Base-by-base conservation (phyloP, 2,888 invertebrate species). In the Ophraella communa region DNA sequence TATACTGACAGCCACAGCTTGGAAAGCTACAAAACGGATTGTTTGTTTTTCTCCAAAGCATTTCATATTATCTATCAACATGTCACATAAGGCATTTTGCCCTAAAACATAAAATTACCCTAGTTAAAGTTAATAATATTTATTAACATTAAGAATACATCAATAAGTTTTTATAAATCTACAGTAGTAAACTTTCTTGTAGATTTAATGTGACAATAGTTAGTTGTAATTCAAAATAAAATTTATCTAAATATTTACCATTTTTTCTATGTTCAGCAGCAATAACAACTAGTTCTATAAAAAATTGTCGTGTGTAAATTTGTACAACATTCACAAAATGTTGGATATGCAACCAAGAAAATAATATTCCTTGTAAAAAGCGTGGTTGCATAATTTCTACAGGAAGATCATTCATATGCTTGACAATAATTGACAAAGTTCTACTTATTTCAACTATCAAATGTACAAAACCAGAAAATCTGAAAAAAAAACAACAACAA, bases 301-400 rank as follows among this genome's bases (percentile, higher is more conserved):
- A 78, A 21, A 86, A 79, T 66, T 86, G 85, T 20, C 84, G 85
- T 0, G 87, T 81, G 55, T 88, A 80, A 73, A 89, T 71, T 0
- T 88, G 79, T 21, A 91, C 88, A 68, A 87, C 87, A 75, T 91
- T 91, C 77, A 88, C 84, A 73, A 85, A 84, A 79, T 89, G 88
- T 53, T 89, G 88, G 49, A 89, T 79, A 72, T 89, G 87, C 0
- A 83, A 78, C 84, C 88, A 86, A 20, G 86, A 81, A 77, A 86
- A 89, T 20, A 79, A 77, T 65, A 79, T 81, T 21, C 84, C 80
- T 72, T 72, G 69, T 39, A 77, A 74, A 18, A 81, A 78, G 21
- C 82, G 69, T 33, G 76, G 71, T 17, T 75, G 66, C 7, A 80
- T 73, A 27, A 74, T 69, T 11, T 73, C 64, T 20, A 71, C 10